phyloP scores from a whole-genome alignment of 2,888 invertebrate genomes.

The Reticulitermes lucifugus region DNA sequence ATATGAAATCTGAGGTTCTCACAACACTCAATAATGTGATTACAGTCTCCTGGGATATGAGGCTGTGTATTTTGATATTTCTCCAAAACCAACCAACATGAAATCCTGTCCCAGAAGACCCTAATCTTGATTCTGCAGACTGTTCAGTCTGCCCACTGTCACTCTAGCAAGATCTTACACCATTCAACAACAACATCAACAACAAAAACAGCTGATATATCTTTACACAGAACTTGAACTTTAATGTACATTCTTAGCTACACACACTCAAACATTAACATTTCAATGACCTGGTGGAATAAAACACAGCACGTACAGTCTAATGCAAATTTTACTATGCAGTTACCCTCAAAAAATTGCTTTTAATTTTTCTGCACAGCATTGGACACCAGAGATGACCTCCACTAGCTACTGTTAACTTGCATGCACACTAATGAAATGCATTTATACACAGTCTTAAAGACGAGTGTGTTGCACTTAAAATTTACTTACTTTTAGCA shows the following conservation, averaged over 20 bases:
- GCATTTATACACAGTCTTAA: background rate
- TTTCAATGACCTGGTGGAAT: conserved; percentile 3
- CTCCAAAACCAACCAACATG: no score
- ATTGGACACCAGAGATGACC: background rate
- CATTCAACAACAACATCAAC: no score
- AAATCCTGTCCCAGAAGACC: no score
- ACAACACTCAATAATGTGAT: no score
- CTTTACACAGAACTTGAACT: background rate
- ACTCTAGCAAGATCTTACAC: no score
- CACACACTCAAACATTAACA: background rate
- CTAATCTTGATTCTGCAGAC: no score
- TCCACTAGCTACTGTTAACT: background rate
- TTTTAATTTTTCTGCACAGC: background rate
- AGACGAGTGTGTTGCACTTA: background rate
- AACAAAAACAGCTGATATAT: no score
- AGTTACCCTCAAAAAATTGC: no score
- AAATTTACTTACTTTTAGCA: background rate
- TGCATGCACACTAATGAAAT: background rate
- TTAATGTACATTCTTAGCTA: background rate
- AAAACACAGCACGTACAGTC: background rate
- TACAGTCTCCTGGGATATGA: no score
- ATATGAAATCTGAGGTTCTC: no score
- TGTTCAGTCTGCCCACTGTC: no score
- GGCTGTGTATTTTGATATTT: no score
- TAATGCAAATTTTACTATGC: background rate